Conservation (phyloP, 1,140 invertebrate species). For the Neuroterus valhalla region DNA sequence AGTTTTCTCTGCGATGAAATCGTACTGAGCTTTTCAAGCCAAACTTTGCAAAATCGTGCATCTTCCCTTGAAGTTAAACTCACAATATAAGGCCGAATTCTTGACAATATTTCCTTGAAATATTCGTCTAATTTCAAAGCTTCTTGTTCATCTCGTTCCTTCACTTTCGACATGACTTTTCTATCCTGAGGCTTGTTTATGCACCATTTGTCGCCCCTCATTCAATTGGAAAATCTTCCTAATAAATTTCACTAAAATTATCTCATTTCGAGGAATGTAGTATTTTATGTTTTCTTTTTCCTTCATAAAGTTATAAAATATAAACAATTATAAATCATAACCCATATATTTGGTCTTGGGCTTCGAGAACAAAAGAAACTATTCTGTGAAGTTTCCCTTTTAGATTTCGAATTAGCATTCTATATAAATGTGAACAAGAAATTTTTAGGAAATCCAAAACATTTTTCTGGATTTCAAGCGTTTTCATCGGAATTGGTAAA, state of each 20-base stretch:
- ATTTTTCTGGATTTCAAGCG: too few species aligned
- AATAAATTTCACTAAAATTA: neutral
- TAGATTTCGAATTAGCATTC: too few species aligned
- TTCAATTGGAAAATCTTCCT: slow-evolving; percentile 14
- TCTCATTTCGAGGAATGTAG: neutral
- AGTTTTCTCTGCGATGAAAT: slow-evolving; percentile 56
- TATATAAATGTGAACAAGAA: too few species aligned
- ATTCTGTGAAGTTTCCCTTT: neutral
- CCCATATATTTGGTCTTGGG: neutral
- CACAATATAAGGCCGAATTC: slow-evolving; percentile 62
- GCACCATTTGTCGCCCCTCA: slow-evolving; percentile 10
- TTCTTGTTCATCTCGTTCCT: slow-evolving; percentile 54
- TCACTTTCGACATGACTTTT: slow-evolving; percentile 46
- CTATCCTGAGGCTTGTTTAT: slow-evolving; percentile 9
- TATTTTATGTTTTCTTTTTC: neutral
- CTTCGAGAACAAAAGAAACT: neutral
- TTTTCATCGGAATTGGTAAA: too few species aligned
- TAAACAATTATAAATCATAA: neutral
- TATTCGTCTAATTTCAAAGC: slow-evolving; percentile 62
- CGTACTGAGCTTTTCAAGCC: slow-evolving; percentile 68
- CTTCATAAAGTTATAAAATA: neutral
- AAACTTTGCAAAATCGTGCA: slow-evolving; percentile 61
- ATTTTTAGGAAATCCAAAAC: too few species aligned
- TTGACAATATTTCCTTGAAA: slow-evolving; percentile 63
- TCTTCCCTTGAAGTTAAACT: slow-evolving; percentile 54